A percentile compares a stretch with the other conserved stretches of the same genome.
These are phyloP conservation scores for Caenorhabditis sp. DNA, from an alignment of 2,888 invertebrate genomes.

Conservation along the genomic window DNA sequence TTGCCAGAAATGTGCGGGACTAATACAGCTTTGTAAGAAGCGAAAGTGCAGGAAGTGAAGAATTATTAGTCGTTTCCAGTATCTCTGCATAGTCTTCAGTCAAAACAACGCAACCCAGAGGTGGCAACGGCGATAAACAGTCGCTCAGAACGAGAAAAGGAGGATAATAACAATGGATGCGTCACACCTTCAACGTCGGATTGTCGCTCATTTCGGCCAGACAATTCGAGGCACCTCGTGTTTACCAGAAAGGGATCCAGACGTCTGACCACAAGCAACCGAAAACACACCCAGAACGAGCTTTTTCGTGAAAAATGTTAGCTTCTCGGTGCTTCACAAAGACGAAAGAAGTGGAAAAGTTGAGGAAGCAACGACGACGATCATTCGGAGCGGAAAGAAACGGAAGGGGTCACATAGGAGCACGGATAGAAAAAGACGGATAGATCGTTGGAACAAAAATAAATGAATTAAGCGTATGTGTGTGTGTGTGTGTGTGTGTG, in stretches of 20 bases:
- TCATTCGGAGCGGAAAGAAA: background rate
- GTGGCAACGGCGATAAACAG: too few species aligned
- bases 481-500: slow-evolving; percentile 20
- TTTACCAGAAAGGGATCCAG: too few species aligned
- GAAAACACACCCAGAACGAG: background rate
- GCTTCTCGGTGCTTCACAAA: too few species aligned
- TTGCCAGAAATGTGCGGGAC: too few species aligned
- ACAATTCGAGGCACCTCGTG: too few species aligned
- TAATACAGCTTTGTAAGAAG: too few species aligned
- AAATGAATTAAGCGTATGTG: slow-evolving; percentile 39
- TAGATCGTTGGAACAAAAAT: slow-evolving; percentile 13
- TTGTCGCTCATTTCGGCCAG: too few species aligned
- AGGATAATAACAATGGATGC: background rate
- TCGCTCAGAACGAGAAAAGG: too few species aligned
- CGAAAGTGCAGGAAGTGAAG: too few species aligned
- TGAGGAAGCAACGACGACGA: background rate
- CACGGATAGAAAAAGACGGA: slow-evolving; percentile 6
- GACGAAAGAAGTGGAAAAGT: background rate
- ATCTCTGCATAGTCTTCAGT: too few species aligned
- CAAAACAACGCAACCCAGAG: background rate
- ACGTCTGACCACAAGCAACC: too few species aligned
- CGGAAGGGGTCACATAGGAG: background rate
- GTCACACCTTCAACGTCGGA: background rate
- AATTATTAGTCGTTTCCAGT: too few species aligned
- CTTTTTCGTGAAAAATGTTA: background rate